Conservation (phyloP, 2,888 invertebrate genomes). For the Glaucopsyche alexis region DNA sequence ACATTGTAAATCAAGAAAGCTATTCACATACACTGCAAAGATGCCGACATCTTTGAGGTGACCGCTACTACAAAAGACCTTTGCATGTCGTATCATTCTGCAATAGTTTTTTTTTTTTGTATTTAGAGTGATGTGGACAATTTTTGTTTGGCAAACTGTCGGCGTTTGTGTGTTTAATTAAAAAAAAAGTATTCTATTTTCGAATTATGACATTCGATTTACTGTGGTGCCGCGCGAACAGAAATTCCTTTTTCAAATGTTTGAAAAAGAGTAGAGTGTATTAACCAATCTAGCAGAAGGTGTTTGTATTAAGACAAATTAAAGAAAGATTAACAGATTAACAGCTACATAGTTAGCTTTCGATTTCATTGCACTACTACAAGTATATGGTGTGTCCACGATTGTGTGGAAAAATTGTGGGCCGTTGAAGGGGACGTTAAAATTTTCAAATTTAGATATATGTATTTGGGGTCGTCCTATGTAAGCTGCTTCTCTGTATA, state of each 20-base stretch:
- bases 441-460: too few relatives aligned
- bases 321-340: too few relatives aligned
- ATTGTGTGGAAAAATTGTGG: too few relatives aligned
- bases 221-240: background rate
- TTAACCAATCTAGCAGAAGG: too few relatives aligned
- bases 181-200: slow-evolving; percentile 28
- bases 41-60: slow-evolving; percentile 32
- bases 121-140: slow-evolving; percentile 70
- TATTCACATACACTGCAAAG: slow-evolving; percentile 29
- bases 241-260: background rate
- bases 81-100: background rate
- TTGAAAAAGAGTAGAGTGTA: background rate
- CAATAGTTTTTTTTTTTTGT: slow-evolving; percentile 19
- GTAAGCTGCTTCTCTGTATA: too few relatives aligned
- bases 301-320: too few relatives aligned
- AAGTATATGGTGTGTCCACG: too few relatives aligned
- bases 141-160: slow-evolving; percentile 64
- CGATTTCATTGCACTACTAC: too few relatives aligned
- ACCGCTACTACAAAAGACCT: slow-evolving; percentile 26
- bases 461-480: too few relatives aligned
- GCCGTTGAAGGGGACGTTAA: too few relatives aligned
- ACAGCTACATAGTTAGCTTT: too few relatives aligned
- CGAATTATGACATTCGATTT: slow-evolving; percentile 20
- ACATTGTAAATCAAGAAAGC: slow-evolving; percentile 26
- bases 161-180: slow-evolving; percentile 34